A percentile compares a stretch with the other conserved stretches of the same genome.
phyloP scores from a whole-genome alignment of 1,140 invertebrate genomes.

The Tetraneura akinire region DNA sequence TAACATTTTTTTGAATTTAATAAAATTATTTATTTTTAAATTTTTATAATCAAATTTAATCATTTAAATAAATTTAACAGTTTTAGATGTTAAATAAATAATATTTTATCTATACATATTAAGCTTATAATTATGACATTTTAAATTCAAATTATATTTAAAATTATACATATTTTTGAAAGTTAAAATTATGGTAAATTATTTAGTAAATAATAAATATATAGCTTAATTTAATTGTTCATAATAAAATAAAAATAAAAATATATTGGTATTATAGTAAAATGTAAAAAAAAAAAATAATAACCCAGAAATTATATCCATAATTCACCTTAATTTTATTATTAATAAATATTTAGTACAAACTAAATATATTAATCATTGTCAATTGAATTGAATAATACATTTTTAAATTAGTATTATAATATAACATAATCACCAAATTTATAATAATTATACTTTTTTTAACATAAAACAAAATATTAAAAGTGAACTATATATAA shows the following conservation, averaged over 20 bases:
- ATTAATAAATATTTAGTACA: conserved; percentile 14
- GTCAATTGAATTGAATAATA: conserved; percentile 32
- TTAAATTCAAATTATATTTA: neutral
- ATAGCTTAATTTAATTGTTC: conserved; percentile 9
- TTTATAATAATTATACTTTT: neutral
- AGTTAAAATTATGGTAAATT: neutral
- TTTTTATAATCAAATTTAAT: neutral
- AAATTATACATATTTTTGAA: neutral
- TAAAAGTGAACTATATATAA: neutral
- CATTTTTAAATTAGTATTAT: conserved; percentile 11
- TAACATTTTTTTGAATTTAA: conserved; percentile 4
- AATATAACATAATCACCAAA: neutral
- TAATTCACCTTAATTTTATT: neutral
- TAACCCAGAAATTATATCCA: neutral
- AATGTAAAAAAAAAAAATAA: too few relatives aligned
- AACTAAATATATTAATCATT: neutral
- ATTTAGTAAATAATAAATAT: conserved; percentile 3
- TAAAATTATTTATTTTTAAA: neutral
- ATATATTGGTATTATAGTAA: too few relatives aligned
- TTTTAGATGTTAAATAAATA: neutral
- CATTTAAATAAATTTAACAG: neutral
- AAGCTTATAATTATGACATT: neutral
- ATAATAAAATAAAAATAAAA: neutral
- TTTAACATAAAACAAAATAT: neutral
- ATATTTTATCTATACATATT: neutral